These are phyloP conservation scores for Aptenodytes patagonicus DNA, from an alignment of 2,113 vertebrate species.

Conservation along the genomic window DNA sequence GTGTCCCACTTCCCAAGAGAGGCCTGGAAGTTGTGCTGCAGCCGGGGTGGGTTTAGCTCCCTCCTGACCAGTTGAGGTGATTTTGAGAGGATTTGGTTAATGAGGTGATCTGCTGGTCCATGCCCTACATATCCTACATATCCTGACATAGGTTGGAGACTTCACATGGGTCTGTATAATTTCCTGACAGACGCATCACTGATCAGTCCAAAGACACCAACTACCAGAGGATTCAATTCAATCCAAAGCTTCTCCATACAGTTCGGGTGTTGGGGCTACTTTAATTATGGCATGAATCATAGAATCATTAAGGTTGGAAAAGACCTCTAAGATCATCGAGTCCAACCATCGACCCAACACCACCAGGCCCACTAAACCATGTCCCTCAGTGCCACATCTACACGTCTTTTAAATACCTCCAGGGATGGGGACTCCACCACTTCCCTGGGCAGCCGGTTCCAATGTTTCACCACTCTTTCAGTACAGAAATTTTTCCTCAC, in stretches of 20 bases:
- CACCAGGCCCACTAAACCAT: no score
- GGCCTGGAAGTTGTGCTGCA: neutral
- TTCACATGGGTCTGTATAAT: neutral
- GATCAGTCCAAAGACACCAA: neutral
- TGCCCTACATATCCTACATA: rapidly evolving
- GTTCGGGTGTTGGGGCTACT: no score
- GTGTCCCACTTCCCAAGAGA: rapidly evolving
- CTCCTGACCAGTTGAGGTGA: neutral
- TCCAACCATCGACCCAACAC: no score
- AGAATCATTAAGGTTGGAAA: no score
- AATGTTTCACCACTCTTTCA: no score
- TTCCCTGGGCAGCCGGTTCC: no score
- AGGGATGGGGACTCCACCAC: no score
- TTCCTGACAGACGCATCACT: neutral
- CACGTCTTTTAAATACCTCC: no score
- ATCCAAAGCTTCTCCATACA: neutral
- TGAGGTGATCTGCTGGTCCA: neutral
- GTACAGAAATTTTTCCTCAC: no score
- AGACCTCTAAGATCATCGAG: no score
- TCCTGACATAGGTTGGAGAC: rapidly evolving
- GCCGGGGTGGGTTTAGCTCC: neutral
- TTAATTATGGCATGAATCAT: no score
- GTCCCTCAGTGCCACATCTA: no score
- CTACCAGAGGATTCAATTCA: neutral
- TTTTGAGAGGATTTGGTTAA: neutral